A percentile compares a stretch with the other conserved stretches of the same genome.
These are phyloP conservation scores for Bedellia somnulentella DNA, from an alignment of 2,888 invertebrate species.

Conservation along the genomic window DNA sequence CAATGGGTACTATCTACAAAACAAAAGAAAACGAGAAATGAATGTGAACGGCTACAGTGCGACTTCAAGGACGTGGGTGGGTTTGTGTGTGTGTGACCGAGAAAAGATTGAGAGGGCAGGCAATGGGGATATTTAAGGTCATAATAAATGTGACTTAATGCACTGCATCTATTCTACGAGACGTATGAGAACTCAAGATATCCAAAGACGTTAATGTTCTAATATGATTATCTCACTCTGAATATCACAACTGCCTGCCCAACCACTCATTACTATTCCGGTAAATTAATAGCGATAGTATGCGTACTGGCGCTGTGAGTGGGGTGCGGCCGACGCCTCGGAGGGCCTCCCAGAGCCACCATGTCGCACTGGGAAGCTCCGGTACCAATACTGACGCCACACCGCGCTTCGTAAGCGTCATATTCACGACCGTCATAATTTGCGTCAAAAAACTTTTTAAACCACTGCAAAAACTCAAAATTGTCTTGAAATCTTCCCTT, in stretches of 20 bases:
- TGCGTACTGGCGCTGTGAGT: neutral
- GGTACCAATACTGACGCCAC: conserved; percentile 78
- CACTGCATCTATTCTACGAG: too few relatives aligned
- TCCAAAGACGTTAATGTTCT: too few relatives aligned
- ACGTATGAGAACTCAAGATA: too few relatives aligned
- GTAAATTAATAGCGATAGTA: too few relatives aligned
- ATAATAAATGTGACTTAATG: too few relatives aligned
- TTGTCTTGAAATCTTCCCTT: conserved; percentile 99
- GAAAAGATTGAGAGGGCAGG: conserved; percentile 9
- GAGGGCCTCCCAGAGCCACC: conserved; percentile 24
- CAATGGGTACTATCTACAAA: conserved; percentile 88
- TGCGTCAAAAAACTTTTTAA: conserved; percentile 99
- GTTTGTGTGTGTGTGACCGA: conserved; percentile 5
- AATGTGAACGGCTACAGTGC: conserved; percentile 22
- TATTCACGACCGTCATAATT: conserved; percentile 98
- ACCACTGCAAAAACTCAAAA: conserved; percentile 99
- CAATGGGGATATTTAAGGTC: conserved; percentile 23
- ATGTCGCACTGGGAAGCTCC: conserved; percentile 60
- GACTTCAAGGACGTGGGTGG: conserved; percentile 17
- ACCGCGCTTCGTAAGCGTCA: conserved; percentile 87
- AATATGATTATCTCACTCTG: too few relatives aligned
- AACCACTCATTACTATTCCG: too few relatives aligned
- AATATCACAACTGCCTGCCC: too few relatives aligned
- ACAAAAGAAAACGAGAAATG: conserved; percentile 35
- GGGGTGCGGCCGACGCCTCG: conserved; percentile 10